Evolutionary conservation across 1,140 invertebrate genomes (phyloP).

Genomic region (Polypedilum pembai): DNA sequence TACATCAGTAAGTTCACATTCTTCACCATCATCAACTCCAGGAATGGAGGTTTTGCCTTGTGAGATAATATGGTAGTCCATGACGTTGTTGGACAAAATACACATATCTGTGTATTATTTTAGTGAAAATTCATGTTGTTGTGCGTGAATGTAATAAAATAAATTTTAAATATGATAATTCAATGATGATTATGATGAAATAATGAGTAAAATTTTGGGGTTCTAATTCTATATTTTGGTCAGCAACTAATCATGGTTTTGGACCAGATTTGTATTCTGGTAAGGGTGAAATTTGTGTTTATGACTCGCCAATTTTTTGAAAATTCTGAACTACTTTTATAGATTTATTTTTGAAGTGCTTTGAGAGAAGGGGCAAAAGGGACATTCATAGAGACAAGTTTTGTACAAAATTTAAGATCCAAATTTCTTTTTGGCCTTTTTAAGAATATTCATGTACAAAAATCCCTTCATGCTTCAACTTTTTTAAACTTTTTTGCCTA

Average conservation of each 20-base stretch:
- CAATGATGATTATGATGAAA: too few species aligned
- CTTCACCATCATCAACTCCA: conserved; percentile 76
- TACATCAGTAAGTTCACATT: conserved; percentile 91
- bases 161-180: too few species aligned
- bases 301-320: too few species aligned
- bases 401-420: neutral
- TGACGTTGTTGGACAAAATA: conserved; percentile 57
- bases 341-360: too few species aligned
- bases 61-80: conserved; percentile 69
- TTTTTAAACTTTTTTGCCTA: neutral
- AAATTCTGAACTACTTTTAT: too few species aligned
- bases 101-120: conserved; percentile 49
- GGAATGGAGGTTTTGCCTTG: conserved; percentile 81
- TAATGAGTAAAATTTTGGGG: too few species aligned
- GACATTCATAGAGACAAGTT: neutral
- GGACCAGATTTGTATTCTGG: neutral
- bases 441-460: too few species aligned
- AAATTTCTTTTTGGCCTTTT: neutral
- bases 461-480: too few species aligned
- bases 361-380: too few species aligned
- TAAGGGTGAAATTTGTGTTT: too few species aligned
- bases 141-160: neutral
- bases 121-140: neutral
- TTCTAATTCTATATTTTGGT: neutral
- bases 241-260: neutral